Evolutionary conservation across 2,888 invertebrate species (phyloP), one percentile per base, ranked within the genome.

Genomic region (Itoplectis maculator): DNA sequence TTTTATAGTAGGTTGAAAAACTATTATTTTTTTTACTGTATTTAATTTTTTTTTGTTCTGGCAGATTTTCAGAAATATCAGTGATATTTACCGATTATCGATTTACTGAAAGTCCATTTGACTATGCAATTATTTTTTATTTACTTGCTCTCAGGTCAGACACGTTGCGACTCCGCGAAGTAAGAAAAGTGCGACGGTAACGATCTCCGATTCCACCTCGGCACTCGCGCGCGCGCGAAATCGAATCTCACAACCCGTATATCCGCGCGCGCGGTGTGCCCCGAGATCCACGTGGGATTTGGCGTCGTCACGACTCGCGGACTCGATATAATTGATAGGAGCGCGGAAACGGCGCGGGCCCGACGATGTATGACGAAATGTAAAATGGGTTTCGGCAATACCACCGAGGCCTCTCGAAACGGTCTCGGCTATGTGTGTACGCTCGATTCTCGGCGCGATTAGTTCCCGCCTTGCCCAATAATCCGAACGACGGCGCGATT

Each of bases 271-370:
- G 56, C 72, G 76, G 29, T 29, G 29, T 2, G 3, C 29, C 29
- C 29, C 72, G 45, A 72, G 65, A 72, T 72, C 65, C 49, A 65
- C 37, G 76, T 54, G 35, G 81, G 72, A 76, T 68, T 81, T 76
- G 66, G n/a, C 76, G 72, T 81, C 76, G 81, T 76, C 81, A 76
- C 70, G 81, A 76, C 76, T 76, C 70, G 70, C 65, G 86, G 86
- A 87, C 88, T 86, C 85, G 87, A 88, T 88, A 88, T 88, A 88
- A 90, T 88, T 87, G 88, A 88, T 88, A 88, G 87, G 87, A 86
- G 89, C 87, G 87, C n/a, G 81, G 81, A 81, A 82, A 84, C 76
- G 72, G 3, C 29, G 29, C 29, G 29, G 3, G 29, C 29, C 3
- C 29, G 29, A 5, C 29, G 56, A 69, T 54, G 78, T 81, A 59